These are phyloP conservation scores for Globodera rostochiensis DNA, from an alignment of 1,140 invertebrate species.

Conservation along the genomic window DNA sequence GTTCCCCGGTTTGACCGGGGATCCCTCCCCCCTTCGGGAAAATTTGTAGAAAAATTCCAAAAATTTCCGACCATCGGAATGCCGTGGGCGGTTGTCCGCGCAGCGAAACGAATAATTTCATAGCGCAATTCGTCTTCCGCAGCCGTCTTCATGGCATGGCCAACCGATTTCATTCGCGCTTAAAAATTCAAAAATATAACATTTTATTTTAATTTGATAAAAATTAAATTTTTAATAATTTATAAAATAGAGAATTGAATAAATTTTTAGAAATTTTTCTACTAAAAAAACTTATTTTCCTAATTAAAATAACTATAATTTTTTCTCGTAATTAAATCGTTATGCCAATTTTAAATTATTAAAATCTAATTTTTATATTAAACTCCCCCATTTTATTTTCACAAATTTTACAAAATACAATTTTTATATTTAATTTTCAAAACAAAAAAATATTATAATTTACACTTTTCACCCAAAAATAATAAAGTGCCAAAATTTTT, in stretches of 20 bases:
- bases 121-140: conserved; percentile 47
- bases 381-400: not conserved
- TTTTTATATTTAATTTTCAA: not conserved
- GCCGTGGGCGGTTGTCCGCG: conserved; percentile 54
- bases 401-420: not conserved
- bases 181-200: no score
- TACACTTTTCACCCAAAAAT: no score
- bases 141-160: conserved; percentile 37
- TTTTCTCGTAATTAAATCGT: no score
- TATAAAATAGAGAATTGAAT: not conserved
- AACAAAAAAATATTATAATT: conserved; percentile 10
- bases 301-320: no score
- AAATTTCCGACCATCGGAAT: conserved; percentile 44
- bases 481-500: not conserved
- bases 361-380: not conserved
- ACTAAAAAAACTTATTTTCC: no score
- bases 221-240: not conserved
- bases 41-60: no score
- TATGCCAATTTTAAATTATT: no score
- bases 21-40: no score
- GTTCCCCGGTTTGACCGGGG: no score
- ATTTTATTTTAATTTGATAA: no score
- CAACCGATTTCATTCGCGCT: conserved; percentile 22
- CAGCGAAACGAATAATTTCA: conserved; percentile 49
- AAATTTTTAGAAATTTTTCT: no score